phyloP scores from a whole-genome alignment of 2,888 invertebrate genomes.

The Drosophila longiperda region DNA sequence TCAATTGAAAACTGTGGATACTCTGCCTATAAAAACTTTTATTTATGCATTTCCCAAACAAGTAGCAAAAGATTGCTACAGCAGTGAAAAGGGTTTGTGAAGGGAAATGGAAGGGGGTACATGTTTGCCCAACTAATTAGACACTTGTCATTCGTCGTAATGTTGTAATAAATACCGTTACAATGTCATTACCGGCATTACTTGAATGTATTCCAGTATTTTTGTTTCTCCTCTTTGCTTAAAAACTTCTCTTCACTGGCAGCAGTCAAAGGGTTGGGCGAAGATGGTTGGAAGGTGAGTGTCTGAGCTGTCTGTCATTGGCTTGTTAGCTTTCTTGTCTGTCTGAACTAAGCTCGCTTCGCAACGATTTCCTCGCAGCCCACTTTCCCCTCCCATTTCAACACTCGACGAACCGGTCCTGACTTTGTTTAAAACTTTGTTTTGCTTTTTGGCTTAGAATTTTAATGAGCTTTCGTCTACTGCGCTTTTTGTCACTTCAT shows the following conservation, averaged over 20 bases:
- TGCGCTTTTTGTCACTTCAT: conserved; percentile 56
- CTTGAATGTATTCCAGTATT: conserved; percentile 64
- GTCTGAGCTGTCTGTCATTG: conserved; percentile 65
- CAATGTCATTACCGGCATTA: conserved; percentile 80
- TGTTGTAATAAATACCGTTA: conserved; percentile 82
- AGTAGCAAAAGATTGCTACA: conserved; percentile 26
- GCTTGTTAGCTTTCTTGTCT: conserved; percentile 77
- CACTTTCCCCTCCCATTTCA: background rate
- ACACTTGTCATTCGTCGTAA: conserved; percentile 77
- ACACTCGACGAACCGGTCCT: conserved; percentile 19
- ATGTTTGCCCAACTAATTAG: conserved; percentile 77
- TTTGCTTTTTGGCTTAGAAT: conserved; percentile 80
- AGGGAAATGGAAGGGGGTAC: background rate
- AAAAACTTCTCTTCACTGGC: conserved; percentile 45
- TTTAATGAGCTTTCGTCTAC: conserved; percentile 78
- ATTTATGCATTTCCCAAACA: conserved; percentile 57
- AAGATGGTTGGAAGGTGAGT: background rate
- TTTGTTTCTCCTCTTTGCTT: conserved; percentile 19
- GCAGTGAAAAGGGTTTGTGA: no score
- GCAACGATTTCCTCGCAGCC: no score
- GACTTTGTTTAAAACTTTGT: conserved; percentile 77
- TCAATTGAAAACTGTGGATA: conserved; percentile 18
- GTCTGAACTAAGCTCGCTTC: conserved; percentile 6
- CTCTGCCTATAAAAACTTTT: conserved; percentile 11
- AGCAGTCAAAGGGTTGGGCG: conserved; percentile 24